These are phyloP conservation scores for Trochalopteron elliotii DNA, from an alignment of 2,113 vertebrate species.

Conservation along the genomic window DNA sequence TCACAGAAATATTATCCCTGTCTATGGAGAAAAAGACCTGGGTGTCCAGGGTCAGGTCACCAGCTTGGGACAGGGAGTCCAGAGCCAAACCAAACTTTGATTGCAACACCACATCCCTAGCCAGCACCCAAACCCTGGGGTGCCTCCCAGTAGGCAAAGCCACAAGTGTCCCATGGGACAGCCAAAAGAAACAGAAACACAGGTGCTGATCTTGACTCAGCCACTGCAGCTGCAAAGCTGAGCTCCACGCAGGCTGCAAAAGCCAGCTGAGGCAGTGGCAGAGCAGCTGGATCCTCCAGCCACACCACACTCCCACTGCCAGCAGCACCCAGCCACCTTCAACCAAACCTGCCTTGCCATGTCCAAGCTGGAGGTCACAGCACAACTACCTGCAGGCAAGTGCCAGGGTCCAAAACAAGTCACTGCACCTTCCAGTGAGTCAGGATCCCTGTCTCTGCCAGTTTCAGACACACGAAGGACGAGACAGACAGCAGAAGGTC, in stretches of 20 bases:
- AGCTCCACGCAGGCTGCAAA: neutral
- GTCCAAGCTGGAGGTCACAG: neutral
- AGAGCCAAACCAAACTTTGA: neutral
- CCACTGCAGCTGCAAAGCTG: neutral
- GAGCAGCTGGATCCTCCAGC: neutral
- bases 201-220: slow-evolving; percentile 7
- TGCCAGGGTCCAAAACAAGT: neutral
- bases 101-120: neutral
- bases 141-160: neutral
- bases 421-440: neutral
- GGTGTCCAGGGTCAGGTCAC: neutral
- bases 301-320: neutral
- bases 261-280: neutral
- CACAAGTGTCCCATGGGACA: accelerated
- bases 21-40: neutral
- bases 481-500: too few species aligned
- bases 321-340: neutral
- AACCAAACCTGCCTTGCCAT: neutral
- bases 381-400: too few species aligned
- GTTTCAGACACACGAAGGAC: too few species aligned
- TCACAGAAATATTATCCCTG: neutral
- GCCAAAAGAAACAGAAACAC: neutral
- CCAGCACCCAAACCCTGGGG: accelerated
- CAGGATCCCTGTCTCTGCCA: too few species aligned
- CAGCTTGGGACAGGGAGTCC: neutral